Percentiles rank a stretch among this genome's conserved stretches.
Conservation (phyloP, 1,140 invertebrate species). For the Matsumurasca onukii region DNA sequence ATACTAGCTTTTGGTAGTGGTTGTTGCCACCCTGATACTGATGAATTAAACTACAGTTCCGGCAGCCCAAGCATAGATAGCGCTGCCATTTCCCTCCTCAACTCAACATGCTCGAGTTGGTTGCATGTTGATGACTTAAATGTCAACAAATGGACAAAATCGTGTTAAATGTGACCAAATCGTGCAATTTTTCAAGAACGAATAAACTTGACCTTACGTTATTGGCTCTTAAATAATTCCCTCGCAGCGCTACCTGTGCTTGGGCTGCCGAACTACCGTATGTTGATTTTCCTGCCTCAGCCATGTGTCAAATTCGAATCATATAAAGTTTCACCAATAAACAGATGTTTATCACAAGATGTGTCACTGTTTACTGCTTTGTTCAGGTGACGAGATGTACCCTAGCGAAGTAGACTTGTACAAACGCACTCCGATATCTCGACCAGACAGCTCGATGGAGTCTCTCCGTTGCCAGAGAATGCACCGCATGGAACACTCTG, state of each 20-base stretch:
- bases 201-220: too few relatives aligned
- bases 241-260: too few relatives aligned
- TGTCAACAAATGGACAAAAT: neutral
- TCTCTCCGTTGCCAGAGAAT: slow-evolving; percentile 42
- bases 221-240: too few relatives aligned
- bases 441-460: slow-evolving; percentile 41
- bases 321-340: too few relatives aligned
- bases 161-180: neutral
- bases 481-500: slow-evolving; percentile 44
- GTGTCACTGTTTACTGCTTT: too few relatives aligned
- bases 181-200: neutral
- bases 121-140: neutral
- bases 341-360: too few relatives aligned
- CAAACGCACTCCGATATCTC: slow-evolving; percentile 41
- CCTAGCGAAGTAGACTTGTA: slow-evolving; percentile 42
- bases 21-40: neutral
- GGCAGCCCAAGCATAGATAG: too few relatives aligned
- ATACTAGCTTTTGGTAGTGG: neutral
- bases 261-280: too few relatives aligned
- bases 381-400: slow-evolving; percentile 48
- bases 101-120: neutral
- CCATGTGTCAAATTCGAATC: too few relatives aligned
- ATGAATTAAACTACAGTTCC: neutral
- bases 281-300: too few relatives aligned
- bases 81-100: neutral